phyloP scores from a whole-genome alignment of 92 coral and sea anemone species.

The Parazoanthus swiftii region DNA sequence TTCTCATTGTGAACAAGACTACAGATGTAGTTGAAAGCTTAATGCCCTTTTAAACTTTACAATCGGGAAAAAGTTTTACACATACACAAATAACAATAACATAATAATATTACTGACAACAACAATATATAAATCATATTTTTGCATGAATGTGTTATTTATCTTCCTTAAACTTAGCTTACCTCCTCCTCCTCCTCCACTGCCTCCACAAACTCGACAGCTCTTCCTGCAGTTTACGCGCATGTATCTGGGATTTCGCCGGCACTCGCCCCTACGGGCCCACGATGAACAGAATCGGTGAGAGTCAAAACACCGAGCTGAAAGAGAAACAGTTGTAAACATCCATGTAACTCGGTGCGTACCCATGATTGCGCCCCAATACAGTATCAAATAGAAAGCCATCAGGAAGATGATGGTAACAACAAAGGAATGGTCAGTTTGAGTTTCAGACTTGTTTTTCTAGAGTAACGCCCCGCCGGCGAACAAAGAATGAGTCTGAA shows the following conservation, averaged over 20 bases:
- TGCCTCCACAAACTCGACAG: slow-evolving; percentile 65
- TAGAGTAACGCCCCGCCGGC: no score
- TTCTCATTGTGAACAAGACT: no score
- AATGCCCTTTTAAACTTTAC: no score
- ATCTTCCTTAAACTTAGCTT: not conserved
- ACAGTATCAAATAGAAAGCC: not conserved
- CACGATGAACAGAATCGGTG: slow-evolving; percentile 55
- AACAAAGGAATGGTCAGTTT: no score
- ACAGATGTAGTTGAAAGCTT: no score
- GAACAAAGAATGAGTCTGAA: no score
- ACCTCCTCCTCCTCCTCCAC: slow-evolving; percentile 13
- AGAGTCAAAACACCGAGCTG: slow-evolving; percentile 56
- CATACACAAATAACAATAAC: no score
- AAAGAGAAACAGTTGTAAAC: not conserved
- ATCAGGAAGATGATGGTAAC: no score
- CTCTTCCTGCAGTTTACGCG: slow-evolving; percentile 66
- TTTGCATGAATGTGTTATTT: not conserved
- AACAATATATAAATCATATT: no score
- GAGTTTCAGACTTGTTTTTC: no score
- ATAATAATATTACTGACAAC: no score
- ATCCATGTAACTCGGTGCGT: not conserved
- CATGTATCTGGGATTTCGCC: slow-evolving; percentile 68
- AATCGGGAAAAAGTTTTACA: no score
- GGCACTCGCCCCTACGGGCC: slow-evolving; percentile 70
- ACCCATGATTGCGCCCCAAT: not conserved